Evolutionary conservation across 2,888 invertebrate genomes (phyloP).

Genomic region (Watsonalla cultraria): DNA sequence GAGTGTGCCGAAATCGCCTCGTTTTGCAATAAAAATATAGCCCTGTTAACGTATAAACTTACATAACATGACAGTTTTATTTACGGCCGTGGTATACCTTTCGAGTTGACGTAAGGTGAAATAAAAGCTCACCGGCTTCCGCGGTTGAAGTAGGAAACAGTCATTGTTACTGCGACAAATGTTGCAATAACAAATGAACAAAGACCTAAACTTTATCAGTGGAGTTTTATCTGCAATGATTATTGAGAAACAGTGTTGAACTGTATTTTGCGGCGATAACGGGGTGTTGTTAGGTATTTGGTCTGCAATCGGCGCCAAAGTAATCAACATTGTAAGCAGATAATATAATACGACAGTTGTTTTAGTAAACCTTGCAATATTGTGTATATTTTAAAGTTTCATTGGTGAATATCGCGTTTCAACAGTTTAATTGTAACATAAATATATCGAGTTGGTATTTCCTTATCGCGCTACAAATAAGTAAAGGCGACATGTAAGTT

Average conservation of each 20-base stretch:
- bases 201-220: conserved; percentile 13
- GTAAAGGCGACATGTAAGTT: conserved; percentile 5
- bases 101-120: conserved; percentile 28
- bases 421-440: conserved; percentile 21
- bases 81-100: conserved; percentile 27
- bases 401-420: conserved; percentile 41
- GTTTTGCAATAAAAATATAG: conserved; percentile 18
- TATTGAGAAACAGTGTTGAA: conserved; percentile 23
- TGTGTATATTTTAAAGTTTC: conserved; percentile 39
- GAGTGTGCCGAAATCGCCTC: background rate
- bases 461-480: conserved; percentile 38
- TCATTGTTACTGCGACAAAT: background rate
- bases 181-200: conserved; percentile 6
- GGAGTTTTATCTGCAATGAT: conserved; percentile 17
- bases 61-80: conserved; percentile 31
- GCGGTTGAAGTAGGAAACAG: background rate
- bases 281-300: conserved; percentile 30
- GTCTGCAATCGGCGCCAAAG: conserved; percentile 32
- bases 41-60: conserved; percentile 28
- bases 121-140: conserved; percentile 9
- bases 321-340: conserved; percentile 37
- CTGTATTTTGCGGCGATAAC: conserved; percentile 28
- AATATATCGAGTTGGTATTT: conserved; percentile 35
- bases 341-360: conserved; percentile 27
- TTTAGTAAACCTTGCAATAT: conserved; percentile 34